Percentiles rank a stretch among this genome's conserved stretches.
phyloP scores from a whole-genome alignment of 2,888 invertebrate species.

The Fragum whitleyi region DNA sequence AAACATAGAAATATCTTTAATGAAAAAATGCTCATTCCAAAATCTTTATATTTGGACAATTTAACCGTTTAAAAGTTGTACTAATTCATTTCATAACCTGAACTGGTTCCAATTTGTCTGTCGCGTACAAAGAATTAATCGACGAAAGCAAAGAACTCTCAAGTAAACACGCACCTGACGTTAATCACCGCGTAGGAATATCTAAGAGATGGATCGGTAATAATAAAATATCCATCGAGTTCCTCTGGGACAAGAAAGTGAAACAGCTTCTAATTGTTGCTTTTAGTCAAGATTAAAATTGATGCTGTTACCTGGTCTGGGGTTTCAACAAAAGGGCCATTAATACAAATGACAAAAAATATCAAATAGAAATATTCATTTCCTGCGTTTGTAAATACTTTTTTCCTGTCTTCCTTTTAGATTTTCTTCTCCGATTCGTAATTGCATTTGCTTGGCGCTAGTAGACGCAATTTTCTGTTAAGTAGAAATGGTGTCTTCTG shows the following conservation, averaged over 20 bases:
- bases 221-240: conserved; percentile 28
- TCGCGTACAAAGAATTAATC: background rate
- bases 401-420: conserved; percentile 26
- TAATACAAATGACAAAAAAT: conserved; percentile 61
- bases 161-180: conserved; percentile 27
- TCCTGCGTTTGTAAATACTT: conserved; percentile 44
- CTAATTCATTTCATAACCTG: too few species aligned
- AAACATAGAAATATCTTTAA: too few species aligned
- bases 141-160: conserved; percentile 13
- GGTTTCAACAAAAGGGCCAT: conserved; percentile 53
- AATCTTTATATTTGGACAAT: too few species aligned
- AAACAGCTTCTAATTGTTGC: conserved; percentile 55
- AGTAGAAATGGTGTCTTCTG: conserved; percentile 27
- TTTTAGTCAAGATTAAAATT: conserved; percentile 66
- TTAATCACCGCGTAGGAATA: conserved; percentile 37
- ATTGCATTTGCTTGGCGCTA: conserved; percentile 28
- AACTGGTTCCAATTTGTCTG: too few species aligned
- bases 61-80: too few species aligned
- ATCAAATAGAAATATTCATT: conserved; percentile 65
- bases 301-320: conserved; percentile 50
- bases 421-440: conserved; percentile 26
- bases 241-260: conserved; percentile 44
- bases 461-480: conserved; percentile 22
- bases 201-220: conserved; percentile 48
- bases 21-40: too few species aligned